Conservation (phyloP, 2,113 vertebrate species). For the Brachirus orientalis region DNA sequence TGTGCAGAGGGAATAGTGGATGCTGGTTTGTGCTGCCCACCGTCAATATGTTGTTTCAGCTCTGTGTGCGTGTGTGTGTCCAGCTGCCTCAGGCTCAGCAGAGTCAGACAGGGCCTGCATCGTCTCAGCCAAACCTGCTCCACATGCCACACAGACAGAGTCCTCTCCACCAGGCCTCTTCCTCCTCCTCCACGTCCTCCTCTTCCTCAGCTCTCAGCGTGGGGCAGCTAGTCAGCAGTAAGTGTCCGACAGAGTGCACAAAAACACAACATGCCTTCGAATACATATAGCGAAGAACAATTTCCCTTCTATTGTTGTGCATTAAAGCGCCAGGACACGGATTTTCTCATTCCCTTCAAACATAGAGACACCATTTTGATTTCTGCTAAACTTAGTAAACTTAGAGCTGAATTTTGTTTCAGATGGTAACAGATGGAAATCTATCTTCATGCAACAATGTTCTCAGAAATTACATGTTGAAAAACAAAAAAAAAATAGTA, state of each 20-base stretch:
- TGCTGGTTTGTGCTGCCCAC: constrained; percentile 8
- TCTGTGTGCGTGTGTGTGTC: constrained; percentile 43
- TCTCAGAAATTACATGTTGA: too few relatives aligned
- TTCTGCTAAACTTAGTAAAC: too few relatives aligned
- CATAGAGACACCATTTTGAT: not conserved
- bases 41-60: constrained; percentile 32
- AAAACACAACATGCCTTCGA: constrained; percentile 21
- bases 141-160: constrained; percentile 94
- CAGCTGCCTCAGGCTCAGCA: constrained; percentile 91
- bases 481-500: too few relatives aligned
- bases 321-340: not conserved
- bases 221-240: constrained; percentile 99
- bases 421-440: too few relatives aligned
- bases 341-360: too few relatives aligned
- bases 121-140: constrained; percentile 91
- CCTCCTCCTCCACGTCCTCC: constrained; percentile 93
- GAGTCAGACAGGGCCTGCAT: constrained; percentile 87
- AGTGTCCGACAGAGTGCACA: constrained; percentile 79
- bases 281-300: not conserved
- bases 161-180: constrained; percentile 94
- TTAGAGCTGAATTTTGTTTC: too few relatives aligned
- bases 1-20: constrained; percentile 15
- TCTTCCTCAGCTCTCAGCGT: constrained; percentile 98
- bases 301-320: not conserved
- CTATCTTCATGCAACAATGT: not conserved